Evolutionary conservation across 2,888 invertebrate species (phyloP).

Genomic region (Agrotis ipsilon): DNA sequence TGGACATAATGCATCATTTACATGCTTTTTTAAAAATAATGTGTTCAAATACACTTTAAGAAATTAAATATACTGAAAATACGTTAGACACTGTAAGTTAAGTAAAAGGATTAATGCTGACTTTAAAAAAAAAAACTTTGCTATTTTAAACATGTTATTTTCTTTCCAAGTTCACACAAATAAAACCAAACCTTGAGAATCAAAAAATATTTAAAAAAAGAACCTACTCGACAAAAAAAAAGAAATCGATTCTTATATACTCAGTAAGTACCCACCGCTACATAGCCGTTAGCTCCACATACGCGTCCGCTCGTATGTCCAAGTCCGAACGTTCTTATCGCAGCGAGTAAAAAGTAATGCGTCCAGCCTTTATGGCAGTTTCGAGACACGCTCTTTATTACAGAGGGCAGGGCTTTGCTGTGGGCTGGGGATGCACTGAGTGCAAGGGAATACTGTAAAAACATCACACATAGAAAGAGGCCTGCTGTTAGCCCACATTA

Average conservation of each 20-base stretch:
- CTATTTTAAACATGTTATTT: not conserved
- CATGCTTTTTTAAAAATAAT: not conserved
- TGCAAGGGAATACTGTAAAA: constrained; percentile 24
- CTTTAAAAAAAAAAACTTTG: no score
- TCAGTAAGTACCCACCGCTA: constrained; percentile 46
- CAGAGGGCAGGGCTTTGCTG: constrained; percentile 78
- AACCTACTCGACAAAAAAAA: constrained; percentile 8
- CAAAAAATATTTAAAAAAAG: not conserved
- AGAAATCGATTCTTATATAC: constrained; percentile 23
- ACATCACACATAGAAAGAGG: no score
- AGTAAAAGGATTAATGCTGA: not conserved
- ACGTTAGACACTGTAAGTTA: no score
- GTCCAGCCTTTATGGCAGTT: constrained; percentile 90
- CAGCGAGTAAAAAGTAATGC: constrained; percentile 90
- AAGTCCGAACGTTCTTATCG: constrained; percentile 85
- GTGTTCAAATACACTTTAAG: not conserved
- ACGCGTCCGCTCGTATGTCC: constrained; percentile 52
- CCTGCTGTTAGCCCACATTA: no score
- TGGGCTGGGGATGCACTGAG: constrained; percentile 66
- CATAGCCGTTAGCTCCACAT: constrained; percentile 49
- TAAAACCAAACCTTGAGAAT: not conserved
- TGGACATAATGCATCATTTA: no score
- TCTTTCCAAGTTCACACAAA: not conserved
- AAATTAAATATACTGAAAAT: not conserved
- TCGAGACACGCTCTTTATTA: constrained; percentile 90